phyloP scores from a whole-genome alignment of 2,888 invertebrate species.

The Trichopoda pennipes region DNA sequence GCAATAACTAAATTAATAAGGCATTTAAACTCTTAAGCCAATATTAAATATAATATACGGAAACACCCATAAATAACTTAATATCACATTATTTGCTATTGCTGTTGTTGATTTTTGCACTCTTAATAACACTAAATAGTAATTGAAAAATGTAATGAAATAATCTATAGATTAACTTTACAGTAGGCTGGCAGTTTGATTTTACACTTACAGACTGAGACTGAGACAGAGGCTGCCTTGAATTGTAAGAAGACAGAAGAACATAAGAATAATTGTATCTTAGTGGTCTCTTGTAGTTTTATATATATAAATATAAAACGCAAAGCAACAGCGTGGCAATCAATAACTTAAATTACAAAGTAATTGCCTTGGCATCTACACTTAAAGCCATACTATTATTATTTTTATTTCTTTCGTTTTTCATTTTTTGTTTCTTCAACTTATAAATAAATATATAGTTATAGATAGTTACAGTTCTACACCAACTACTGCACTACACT shows the following conservation, averaged over 20 bases:
- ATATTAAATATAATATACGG: constrained; percentile 26
- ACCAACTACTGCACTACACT: constrained; percentile 45
- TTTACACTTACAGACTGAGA: constrained; percentile 43
- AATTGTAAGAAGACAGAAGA: neutral
- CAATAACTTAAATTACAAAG: constrained; percentile 81
- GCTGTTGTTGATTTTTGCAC: constrained; percentile 15
- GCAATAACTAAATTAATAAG: constrained; percentile 1
- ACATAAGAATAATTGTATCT: constrained; percentile 8
- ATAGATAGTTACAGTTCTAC: constrained; percentile 67
- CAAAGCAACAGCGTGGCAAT: constrained; percentile 76
- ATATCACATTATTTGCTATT: constrained; percentile 41
- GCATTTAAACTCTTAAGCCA: constrained; percentile 12
- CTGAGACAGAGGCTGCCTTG: neutral
- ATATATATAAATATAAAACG: too few relatives aligned
- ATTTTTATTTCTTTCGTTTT: neutral
- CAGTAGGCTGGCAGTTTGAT: constrained; percentile 56
- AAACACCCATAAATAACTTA: constrained; percentile 55
- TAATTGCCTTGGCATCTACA: constrained; percentile 79
- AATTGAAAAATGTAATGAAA: constrained; percentile 65
- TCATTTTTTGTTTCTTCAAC: neutral
- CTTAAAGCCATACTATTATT: constrained; percentile 66
- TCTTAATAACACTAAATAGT: constrained; percentile 40
- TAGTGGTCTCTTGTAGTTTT: constrained; percentile 1
- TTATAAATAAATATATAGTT: constrained; percentile 51
- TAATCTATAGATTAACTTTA: constrained; percentile 64